Conservation (phyloP, 2,797 vertebrate genomes). For the Pachyuromys duprasi region DNA sequence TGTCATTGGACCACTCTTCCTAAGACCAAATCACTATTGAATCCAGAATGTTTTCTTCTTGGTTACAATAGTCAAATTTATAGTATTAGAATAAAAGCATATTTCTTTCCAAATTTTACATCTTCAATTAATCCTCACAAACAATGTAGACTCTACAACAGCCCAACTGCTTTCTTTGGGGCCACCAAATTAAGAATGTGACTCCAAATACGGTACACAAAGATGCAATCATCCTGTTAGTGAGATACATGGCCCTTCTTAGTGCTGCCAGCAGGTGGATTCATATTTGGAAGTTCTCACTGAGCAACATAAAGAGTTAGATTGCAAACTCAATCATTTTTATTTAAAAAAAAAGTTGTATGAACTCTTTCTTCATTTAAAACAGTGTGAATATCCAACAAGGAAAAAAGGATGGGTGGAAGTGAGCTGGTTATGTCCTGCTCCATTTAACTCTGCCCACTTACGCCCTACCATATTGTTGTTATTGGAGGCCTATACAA, state of each 20-base stretch:
- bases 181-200: not conserved
- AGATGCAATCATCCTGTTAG: not conserved
- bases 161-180: not conserved
- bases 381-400: not conserved
- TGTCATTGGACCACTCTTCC: not conserved
- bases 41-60: not conserved
- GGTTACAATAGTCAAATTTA: not conserved
- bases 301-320: not conserved
- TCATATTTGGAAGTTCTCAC: not conserved
- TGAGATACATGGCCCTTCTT: not conserved
- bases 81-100: slow-evolving; percentile 14
- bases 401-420: not conserved
- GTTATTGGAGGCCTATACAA: not conserved
- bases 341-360: too few species aligned
- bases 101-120: not conserved
- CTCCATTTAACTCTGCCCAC: not conserved
- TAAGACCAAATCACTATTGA: slow-evolving; percentile 7
- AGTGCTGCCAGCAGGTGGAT: not conserved
- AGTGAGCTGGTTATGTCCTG: not conserved
- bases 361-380: not conserved
- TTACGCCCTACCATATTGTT: not conserved
- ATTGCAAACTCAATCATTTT: not conserved
- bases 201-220: not conserved
- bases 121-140: not conserved
- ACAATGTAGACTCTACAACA: not conserved